These are phyloP conservation scores for Hyppa rectilinea DNA, from an alignment of 2,888 invertebrate species.

Conservation along the genomic window DNA sequence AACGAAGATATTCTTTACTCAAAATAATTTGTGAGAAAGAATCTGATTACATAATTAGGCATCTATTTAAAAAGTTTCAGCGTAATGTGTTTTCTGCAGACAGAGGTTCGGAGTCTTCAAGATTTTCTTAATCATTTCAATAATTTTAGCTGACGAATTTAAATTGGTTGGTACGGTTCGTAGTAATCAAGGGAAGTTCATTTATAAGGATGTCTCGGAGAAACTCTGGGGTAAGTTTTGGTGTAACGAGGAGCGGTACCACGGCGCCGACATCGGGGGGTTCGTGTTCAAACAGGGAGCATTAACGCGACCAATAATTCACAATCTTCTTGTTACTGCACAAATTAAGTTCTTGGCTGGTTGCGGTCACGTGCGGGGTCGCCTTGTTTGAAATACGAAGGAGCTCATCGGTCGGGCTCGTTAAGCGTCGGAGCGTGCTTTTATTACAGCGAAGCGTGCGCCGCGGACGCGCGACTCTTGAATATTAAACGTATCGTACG, in stretches of 20 bases:
- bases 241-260: constrained; percentile 48
- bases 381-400: constrained; percentile 90
- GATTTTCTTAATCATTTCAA: constrained; percentile 41
- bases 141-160: constrained; percentile 45
- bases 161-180: constrained; percentile 39
- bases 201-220: constrained; percentile 39
- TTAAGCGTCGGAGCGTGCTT: constrained; percentile 90
- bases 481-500: constrained; percentile 84
- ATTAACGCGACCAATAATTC: constrained; percentile 81
- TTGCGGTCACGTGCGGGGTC: constrained; percentile 85
- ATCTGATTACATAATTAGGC: constrained; percentile 60
- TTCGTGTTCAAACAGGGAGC: constrained; percentile 64
- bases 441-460: constrained; percentile 88
- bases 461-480: constrained; percentile 84
- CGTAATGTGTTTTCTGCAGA: constrained; percentile 45
- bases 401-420: constrained; percentile 89
- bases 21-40: constrained; percentile 61
- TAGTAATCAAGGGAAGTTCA: constrained; percentile 51
- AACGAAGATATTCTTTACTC: constrained; percentile 63
- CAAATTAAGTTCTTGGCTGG: constrained; percentile 82
- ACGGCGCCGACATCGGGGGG: constrained; percentile 41
- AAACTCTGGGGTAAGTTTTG: constrained; percentile 44
- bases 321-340: constrained; percentile 84
- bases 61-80: constrained; percentile 57
- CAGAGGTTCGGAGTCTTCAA: constrained; percentile 28